Percentiles rank a stretch among this genome's conserved stretches.
Conservation (phyloP, 2,797 vertebrate genomes). For the Pipistrellus pipistrellus region DNA sequence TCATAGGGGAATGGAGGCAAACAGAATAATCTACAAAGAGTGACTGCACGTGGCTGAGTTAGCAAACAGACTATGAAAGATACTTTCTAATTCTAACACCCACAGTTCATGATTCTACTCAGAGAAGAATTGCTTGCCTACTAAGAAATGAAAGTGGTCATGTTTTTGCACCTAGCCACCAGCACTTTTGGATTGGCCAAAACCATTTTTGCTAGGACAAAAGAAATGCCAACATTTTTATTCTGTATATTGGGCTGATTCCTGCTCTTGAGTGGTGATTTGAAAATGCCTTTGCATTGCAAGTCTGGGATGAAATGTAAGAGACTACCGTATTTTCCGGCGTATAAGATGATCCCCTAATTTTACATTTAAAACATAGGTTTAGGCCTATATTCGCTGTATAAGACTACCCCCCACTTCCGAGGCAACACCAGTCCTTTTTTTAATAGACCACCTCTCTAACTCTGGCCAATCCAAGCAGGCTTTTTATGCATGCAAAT, state of each 20-base stretch:
- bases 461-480: no score
- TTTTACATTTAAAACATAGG: no score
- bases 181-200: not conserved
- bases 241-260: not conserved
- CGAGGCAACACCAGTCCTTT: no score
- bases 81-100: not conserved
- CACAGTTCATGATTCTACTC: not conserved
- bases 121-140: not conserved
- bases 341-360: no score
- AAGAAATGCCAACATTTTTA: not conserved
- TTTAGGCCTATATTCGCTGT: no score
- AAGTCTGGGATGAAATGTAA: not conserved
- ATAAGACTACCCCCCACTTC: no score
- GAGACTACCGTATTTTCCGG: not conserved
- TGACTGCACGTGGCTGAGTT: not conserved
- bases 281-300: not conserved
- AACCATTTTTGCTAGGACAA: not conserved
- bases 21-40: not conserved
- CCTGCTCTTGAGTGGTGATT: not conserved
- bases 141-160: not conserved
- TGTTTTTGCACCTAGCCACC: not conserved
- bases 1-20: not conserved
- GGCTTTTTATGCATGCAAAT: no score
- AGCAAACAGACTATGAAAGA: not conserved
- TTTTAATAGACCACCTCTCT: no score